Evolutionary conservation across 2,888 invertebrate genomes (phyloP).

Genomic region (Emmelina monodactyla): DNA sequence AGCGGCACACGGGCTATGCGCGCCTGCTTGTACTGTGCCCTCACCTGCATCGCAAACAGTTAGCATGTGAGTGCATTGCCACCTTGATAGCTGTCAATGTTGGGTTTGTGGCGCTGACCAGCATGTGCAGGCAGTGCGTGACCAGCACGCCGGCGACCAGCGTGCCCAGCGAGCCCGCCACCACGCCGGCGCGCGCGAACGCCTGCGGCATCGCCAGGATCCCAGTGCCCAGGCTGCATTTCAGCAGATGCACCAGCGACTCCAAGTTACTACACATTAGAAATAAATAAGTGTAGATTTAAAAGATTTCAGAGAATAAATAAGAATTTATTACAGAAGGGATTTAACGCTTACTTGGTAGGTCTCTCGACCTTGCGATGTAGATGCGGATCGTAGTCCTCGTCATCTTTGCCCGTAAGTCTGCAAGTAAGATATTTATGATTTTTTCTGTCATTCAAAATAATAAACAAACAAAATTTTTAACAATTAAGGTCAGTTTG

Average conservation of each 20-base stretch:
- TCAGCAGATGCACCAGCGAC: conserved; percentile 85
- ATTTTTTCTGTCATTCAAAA: no score
- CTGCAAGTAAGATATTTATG: no score
- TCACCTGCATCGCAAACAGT: conserved; percentile 43
- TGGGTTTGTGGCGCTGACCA: conserved; percentile 65
- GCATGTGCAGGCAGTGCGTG: conserved; percentile 87
- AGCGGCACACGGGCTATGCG: conserved; percentile 71
- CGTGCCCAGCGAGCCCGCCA: conserved; percentile 80
- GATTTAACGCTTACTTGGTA: conserved; percentile 77
- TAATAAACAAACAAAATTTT: no score
- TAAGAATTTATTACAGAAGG: no score
- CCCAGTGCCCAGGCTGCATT: conserved; percentile 92
- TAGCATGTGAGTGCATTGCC: not conserved
- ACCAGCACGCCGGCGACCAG: conserved; percentile 79
- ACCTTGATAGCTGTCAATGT: not conserved
- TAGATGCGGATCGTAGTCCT: conserved; percentile 71
- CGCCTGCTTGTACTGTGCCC: conserved; percentile 67
- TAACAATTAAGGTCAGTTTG: no score
- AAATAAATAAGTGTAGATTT: conserved; percentile 1
- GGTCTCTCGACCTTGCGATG: conserved; percentile 71
- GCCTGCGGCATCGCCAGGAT: conserved; percentile 94
- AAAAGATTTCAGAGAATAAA: no score
- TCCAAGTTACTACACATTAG: conserved; percentile 74
- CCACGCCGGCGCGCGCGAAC: conserved; percentile 84
- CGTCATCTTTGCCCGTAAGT: conserved; percentile 29